These are phyloP conservation scores for Cyclina sinensis DNA, from an alignment of 1,140 invertebrate genomes.

Conservation along the genomic window DNA sequence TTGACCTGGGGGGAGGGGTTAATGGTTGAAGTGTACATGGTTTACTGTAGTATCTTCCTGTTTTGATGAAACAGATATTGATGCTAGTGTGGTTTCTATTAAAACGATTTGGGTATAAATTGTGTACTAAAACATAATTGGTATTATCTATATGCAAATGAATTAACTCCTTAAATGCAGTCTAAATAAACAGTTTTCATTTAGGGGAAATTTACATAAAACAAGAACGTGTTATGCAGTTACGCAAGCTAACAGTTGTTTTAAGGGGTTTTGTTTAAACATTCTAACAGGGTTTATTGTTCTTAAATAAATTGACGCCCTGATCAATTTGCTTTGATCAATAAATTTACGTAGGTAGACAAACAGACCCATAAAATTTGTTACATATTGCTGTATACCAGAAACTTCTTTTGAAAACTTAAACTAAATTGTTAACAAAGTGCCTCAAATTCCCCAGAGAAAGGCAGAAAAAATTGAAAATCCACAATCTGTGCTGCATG, in stretches of 20 bases:
- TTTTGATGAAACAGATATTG: no score
- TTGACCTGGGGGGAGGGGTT: no score
- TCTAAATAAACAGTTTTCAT: not conserved
- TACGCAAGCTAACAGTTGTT: no score
- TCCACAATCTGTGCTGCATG: slow-evolving; percentile 36
- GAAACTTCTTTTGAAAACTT: slow-evolving; percentile 7
- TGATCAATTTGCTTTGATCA: not conserved
- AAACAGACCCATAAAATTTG: not conserved
- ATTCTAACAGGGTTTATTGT: not conserved
- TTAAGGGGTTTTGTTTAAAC: not conserved
- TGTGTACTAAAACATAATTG: not conserved
- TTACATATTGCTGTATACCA: not conserved
- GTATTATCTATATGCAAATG: slow-evolving; percentile 1
- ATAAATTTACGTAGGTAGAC: not conserved
- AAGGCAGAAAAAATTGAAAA: not conserved
- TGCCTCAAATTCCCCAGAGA: not conserved
- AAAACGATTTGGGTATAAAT: not conserved
- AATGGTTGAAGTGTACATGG: no score
- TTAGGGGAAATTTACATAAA: no score
- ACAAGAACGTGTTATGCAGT: no score
- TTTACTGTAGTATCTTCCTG: no score
- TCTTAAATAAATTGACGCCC: not conserved
- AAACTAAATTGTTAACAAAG: not conserved
- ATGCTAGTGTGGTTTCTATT: no score
- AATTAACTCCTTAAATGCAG: not conserved